A percentile compares a stretch with the other conserved stretches of the same genome.
Evolutionary conservation across 1,140 invertebrate species (phyloP).

Genomic region (Cheumatopsyche charites): DNA sequence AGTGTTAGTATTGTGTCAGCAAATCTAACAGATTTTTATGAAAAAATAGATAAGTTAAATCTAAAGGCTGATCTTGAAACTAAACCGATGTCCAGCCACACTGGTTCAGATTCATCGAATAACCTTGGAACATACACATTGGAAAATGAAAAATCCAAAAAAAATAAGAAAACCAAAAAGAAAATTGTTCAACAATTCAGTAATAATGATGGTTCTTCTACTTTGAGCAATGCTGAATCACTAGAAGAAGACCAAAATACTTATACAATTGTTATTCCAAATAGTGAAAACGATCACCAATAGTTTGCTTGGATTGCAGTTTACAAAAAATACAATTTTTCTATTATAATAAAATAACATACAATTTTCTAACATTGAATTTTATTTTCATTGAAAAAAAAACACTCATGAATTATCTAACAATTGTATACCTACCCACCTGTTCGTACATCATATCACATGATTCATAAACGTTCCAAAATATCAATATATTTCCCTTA

Average conservation of each 20-base stretch:
- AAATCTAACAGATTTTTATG: slow-evolving; percentile 42
- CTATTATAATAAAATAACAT: too few relatives aligned
- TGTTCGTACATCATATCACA: too few relatives aligned
- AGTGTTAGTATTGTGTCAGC: slow-evolving; percentile 36
- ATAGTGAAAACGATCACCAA: background rate
- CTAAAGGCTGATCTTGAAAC: background rate
- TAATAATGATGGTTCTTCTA: slow-evolving; percentile 36
- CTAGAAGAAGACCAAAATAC: slow-evolving; percentile 44
- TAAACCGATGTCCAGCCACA: background rate
- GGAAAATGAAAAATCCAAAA: slow-evolving; percentile 20
- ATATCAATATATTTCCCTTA: too few relatives aligned
- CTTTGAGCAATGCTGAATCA: slow-evolving; percentile 45
- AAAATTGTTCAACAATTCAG: slow-evolving; percentile 6
- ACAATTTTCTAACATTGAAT: too few relatives aligned
- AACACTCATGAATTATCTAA: too few relatives aligned
- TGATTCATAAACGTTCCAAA: too few relatives aligned
- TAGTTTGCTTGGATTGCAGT: too few relatives aligned
- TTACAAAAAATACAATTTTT: too few relatives aligned
- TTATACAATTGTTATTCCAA: slow-evolving; percentile 37
- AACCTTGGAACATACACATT: slow-evolving; percentile 17
- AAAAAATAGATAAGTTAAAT: slow-evolving; percentile 27
- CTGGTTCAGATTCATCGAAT: background rate
- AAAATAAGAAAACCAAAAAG: slow-evolving; percentile 32
- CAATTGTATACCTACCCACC: too few relatives aligned
- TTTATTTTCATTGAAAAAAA: too few relatives aligned